A percentile compares a stretch with the other conserved stretches of the same genome.
phyloP scores from a whole-genome alignment of 2,888 invertebrate genomes.

The Acleris laterana region DNA sequence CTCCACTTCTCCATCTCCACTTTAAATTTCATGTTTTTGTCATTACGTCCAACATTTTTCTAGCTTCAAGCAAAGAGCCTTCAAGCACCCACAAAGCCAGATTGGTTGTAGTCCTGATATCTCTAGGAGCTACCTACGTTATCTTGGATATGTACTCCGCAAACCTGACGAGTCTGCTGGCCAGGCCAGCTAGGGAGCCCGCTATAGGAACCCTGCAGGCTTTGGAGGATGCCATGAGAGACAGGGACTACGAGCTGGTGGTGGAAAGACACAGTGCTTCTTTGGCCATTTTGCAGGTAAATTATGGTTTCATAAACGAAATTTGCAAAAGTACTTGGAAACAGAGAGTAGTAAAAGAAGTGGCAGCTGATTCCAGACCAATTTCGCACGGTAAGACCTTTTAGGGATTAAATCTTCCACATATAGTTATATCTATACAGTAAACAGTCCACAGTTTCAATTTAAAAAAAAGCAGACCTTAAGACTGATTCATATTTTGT shows the following conservation, averaged over 20 bases:
- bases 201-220: slow-evolving; percentile 88
- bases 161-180: slow-evolving; percentile 89
- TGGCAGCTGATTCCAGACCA: no score
- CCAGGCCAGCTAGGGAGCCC: slow-evolving; percentile 88
- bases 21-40: not conserved
- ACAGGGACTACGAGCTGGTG: slow-evolving; percentile 86
- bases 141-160: slow-evolving; percentile 92
- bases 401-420: no score
- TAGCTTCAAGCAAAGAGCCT: slow-evolving; percentile 84
- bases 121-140: slow-evolving; percentile 90
- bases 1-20: no score
- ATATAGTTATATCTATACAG: no score
- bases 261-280: slow-evolving; percentile 91
- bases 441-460: no score
- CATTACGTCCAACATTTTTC: not conserved
- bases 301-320: slow-evolving; percentile 2
- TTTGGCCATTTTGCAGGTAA: slow-evolving; percentile 87
- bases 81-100: slow-evolving; percentile 87
- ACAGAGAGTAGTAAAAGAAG: not conserved
- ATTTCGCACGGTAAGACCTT: no score
- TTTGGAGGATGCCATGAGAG: slow-evolving; percentile 87
- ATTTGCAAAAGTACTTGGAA: not conserved
- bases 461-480: no score
- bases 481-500: no score
- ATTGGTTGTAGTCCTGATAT: slow-evolving; percentile 87